These are phyloP conservation scores for Ceriagrion tenellum DNA, from an alignment of 2,888 invertebrate species.

Conservation along the genomic window DNA sequence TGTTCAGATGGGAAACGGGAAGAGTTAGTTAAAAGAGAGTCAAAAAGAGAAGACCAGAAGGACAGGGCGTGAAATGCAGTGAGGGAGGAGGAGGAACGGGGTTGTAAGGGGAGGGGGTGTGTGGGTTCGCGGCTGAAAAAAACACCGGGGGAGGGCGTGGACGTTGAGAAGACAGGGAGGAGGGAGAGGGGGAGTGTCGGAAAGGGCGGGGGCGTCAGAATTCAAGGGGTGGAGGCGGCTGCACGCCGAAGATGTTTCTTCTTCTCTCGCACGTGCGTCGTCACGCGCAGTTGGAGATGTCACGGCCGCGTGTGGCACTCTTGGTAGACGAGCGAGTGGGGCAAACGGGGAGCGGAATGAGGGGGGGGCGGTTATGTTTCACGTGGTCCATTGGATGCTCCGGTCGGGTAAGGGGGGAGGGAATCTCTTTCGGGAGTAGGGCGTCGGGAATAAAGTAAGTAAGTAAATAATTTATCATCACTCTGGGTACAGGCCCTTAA, in stretches of 20 bases:
- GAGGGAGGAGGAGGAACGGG: too few species aligned
- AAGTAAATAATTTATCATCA: too few species aligned
- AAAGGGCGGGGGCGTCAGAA: neutral
- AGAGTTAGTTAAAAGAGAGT: too few species aligned
- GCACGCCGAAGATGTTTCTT: neutral
- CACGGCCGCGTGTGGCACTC: slow-evolving; percentile 24
- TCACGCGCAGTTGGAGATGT: slow-evolving; percentile 54
- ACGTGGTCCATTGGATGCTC: neutral
- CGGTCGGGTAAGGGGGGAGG: neutral
- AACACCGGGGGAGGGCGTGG: neutral
- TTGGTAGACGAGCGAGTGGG: neutral
- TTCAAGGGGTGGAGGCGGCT: neutral
- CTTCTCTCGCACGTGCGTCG: neutral
- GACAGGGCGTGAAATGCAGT: too few species aligned
- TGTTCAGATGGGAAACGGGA: too few species aligned
- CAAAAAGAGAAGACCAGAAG: too few species aligned
- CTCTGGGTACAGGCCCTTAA: too few species aligned
- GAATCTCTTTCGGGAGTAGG: neutral
- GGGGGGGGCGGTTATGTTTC: neutral
- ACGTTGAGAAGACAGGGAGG: neutral
- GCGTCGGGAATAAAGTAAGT: neutral
- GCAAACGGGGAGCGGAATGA: neutral
- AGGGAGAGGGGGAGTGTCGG: neutral
- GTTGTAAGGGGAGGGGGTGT: too few species aligned
- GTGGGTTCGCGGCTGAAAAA: too few species aligned